Conservation (phyloP, 1,140 invertebrate species). For the Euborellia annulipes region DNA sequence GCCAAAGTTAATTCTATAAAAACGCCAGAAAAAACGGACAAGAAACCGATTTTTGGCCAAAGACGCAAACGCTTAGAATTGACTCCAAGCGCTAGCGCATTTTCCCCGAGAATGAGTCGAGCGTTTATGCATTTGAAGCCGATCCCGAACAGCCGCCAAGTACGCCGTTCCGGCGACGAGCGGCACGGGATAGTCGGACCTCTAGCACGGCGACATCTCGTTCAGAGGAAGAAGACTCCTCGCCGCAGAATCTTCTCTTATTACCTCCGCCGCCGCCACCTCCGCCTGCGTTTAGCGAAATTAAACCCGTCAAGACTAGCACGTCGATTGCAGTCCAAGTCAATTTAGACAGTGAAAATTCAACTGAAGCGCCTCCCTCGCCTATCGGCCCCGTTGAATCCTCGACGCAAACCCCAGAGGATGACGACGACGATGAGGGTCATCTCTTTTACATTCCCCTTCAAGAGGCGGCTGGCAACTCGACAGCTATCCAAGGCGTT, state of each 20-base stretch:
- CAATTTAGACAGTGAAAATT: constrained; percentile 25
- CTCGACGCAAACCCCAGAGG: constrained; percentile 34
- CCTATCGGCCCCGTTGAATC: background rate
- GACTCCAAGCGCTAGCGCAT: constrained; percentile 36
- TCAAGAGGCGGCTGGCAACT: constrained; percentile 29
- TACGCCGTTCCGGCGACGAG: constrained; percentile 40
- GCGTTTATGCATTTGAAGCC: constrained; percentile 52
- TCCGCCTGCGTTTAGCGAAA: background rate
- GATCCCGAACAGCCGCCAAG: constrained; percentile 32
- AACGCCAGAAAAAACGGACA: constrained; percentile 20
- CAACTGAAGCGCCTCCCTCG: constrained; percentile 8
- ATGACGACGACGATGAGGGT: constrained; percentile 32
- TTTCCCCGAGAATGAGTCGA: constrained; percentile 53
- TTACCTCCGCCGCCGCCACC: background rate
- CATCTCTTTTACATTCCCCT: constrained; percentile 55
- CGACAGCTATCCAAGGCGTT: constrained; percentile 42
- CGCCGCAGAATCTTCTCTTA: background rate
- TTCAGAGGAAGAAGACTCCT: constrained; percentile 24
- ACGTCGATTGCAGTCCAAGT: constrained; percentile 42
- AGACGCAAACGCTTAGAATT: constrained; percentile 28
- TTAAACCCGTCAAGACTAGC: constrained; percentile 20
- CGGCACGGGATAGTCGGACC: constrained; percentile 17
- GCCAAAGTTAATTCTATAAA: constrained; percentile 14
- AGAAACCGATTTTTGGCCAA: constrained; percentile 33
- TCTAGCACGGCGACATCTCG: constrained; percentile 27